These are phyloP conservation scores for Clarias fuscus DNA, from an alignment of 2,797 vertebrate genomes.

Conservation along the genomic window DNA sequence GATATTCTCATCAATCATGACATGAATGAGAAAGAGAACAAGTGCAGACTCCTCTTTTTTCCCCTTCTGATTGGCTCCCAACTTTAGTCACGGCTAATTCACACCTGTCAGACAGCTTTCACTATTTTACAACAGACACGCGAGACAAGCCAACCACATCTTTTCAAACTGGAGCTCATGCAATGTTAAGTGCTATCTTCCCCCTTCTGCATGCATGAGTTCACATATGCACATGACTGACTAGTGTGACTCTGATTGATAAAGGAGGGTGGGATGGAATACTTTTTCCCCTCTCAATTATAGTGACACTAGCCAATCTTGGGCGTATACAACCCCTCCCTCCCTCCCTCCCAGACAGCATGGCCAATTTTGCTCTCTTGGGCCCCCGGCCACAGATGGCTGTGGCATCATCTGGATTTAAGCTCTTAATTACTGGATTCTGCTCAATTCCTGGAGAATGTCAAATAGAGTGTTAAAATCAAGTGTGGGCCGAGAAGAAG, in stretches of 20 bases:
- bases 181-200: neutral
- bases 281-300: neutral
- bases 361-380: neutral
- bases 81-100: neutral
- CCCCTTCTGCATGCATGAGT: neutral
- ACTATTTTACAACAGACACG: neutral
- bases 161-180: constrained; percentile 6
- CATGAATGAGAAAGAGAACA: neutral
- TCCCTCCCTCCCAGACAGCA: neutral
- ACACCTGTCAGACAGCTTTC: neutral
- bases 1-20: neutral
- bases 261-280: neutral
- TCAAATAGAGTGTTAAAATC: neutral
- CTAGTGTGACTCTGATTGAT: neutral
- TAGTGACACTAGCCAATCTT: neutral
- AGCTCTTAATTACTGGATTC: neutral
- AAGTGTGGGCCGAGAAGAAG: neutral
- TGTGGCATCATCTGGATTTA: neutral
- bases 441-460: neutral
- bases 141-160: neutral
- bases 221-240: neutral
- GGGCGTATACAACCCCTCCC: neutral
- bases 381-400: neutral
- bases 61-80: neutral
- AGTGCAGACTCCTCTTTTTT: neutral